A percentile compares a stretch with the other conserved stretches of the same genome.
phyloP scores from a whole-genome alignment of 2,113 vertebrate species.

The Onychostruthus taczanowskii region DNA sequence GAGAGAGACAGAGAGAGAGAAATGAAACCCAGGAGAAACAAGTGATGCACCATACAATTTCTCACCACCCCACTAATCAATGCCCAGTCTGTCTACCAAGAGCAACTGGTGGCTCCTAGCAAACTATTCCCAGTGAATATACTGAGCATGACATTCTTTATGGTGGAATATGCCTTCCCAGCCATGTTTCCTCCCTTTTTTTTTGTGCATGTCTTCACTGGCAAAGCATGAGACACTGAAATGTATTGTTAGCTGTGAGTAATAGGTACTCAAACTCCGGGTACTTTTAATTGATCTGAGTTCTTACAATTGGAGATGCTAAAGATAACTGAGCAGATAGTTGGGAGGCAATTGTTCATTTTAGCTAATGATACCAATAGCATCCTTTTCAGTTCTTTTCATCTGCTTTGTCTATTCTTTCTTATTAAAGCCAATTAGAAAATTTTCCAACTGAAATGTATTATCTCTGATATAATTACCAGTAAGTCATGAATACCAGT shows the following conservation, averaged over 20 bases:
- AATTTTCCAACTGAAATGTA: background rate
- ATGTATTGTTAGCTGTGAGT: background rate
- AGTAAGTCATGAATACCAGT: conserved; percentile 27
- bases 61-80: background rate
- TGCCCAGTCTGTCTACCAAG: background rate
- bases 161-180: background rate
- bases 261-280: background rate
- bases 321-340: background rate
- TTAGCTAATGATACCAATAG: background rate
- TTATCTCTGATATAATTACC: conserved; percentile 54
- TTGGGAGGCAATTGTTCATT: background rate
- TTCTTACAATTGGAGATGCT: background rate
- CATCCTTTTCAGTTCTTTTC: conserved; percentile 12
- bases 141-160: background rate
- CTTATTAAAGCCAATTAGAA: conserved; percentile 39
- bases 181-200: background rate
- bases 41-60: background rate
- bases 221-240: background rate
- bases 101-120: background rate
- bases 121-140: background rate
- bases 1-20: background rate
- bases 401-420: conserved; percentile 13
- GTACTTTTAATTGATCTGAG: background rate
- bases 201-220: background rate
- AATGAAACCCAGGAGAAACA: background rate